Percentiles rank a stretch among this genome's conserved stretches.
phyloP scores from a whole-genome alignment of 2,888 invertebrate species.

The Proisotoma minuta region DNA sequence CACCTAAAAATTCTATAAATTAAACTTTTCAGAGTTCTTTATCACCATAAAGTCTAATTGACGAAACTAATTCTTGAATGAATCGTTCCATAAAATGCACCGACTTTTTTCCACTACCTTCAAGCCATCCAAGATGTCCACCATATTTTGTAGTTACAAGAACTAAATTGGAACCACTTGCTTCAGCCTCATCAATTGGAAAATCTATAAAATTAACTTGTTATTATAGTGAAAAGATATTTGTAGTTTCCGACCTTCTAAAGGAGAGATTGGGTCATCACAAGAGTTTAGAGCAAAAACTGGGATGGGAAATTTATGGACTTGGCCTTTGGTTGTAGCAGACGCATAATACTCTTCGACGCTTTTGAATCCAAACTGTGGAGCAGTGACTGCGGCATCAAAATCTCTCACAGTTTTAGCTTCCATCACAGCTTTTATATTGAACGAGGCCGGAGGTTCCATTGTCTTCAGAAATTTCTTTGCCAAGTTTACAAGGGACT shows the following conservation, averaged over 20 bases:
- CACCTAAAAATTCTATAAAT: no score
- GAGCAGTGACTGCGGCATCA: constrained; percentile 73
- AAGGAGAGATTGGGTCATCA: constrained; percentile 85
- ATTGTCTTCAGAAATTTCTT: constrained; percentile 18
- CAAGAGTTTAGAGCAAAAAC: constrained; percentile 76
- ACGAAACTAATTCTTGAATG: constrained; percentile 18
- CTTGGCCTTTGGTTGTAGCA: constrained; percentile 67
- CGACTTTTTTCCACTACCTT: constrained; percentile 54
- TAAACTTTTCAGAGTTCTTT: no score
- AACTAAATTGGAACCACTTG: constrained; percentile 61
- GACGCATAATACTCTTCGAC: constrained; percentile 74
- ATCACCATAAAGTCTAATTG: constrained; percentile 16
- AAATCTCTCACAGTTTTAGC: constrained; percentile 68
- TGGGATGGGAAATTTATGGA: constrained; percentile 68
- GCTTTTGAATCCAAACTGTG: constrained; percentile 74
- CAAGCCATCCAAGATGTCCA: constrained; percentile 75
- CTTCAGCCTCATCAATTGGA: constrained; percentile 60
- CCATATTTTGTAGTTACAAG: constrained; percentile 69
- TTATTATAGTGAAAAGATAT: not conserved
- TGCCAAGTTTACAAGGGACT: constrained; percentile 20
- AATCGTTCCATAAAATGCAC: constrained; percentile 34
- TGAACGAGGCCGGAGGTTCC: constrained; percentile 11
- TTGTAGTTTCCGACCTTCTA: constrained; percentile 55
- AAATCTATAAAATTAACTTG: constrained; percentile 50
- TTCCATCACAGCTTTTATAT: constrained; percentile 18